Evolutionary conservation across 2,113 vertebrate genomes (phyloP).

Genomic region (Physeter macrocephalus): DNA sequence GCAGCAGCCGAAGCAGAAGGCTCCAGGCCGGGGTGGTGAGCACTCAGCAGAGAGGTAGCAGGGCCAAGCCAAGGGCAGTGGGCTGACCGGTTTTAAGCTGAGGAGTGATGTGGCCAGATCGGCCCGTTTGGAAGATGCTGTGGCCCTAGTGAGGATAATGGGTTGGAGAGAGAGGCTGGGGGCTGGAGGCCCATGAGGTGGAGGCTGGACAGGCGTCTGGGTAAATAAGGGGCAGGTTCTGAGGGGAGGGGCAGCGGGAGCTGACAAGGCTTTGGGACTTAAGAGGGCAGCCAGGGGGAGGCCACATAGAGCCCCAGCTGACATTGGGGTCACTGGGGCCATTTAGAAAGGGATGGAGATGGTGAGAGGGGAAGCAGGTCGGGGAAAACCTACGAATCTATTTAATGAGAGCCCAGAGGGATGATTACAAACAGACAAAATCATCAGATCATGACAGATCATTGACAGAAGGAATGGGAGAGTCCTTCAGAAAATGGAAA

Average conservation of each 20-base stretch:
- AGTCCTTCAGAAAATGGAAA: not conserved
- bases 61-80: not conserved
- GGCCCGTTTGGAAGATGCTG: not conserved
- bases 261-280: not conserved
- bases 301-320: not conserved
- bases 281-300: not conserved
- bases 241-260: not conserved
- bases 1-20: not conserved
- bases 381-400: not conserved
- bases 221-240: not conserved
- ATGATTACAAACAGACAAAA: not conserved
- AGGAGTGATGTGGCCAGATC: not conserved
- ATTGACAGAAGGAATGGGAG: not conserved
- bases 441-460: not conserved
- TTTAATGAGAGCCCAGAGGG: not conserved
- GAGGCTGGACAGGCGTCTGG: not conserved
- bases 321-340: not conserved
- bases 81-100: not conserved
- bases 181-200: not conserved
- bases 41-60: rapidly evolving
- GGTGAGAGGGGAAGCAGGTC: not conserved
- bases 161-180: not conserved
- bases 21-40: not conserved
- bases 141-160: not conserved
- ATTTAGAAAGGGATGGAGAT: not conserved